Percentiles rank a stretch among this genome's conserved stretches.
These are phyloP conservation scores for Microcebus jonahi DNA, from an alignment of 2,113 vertebrate genomes.

Conservation along the genomic window DNA sequence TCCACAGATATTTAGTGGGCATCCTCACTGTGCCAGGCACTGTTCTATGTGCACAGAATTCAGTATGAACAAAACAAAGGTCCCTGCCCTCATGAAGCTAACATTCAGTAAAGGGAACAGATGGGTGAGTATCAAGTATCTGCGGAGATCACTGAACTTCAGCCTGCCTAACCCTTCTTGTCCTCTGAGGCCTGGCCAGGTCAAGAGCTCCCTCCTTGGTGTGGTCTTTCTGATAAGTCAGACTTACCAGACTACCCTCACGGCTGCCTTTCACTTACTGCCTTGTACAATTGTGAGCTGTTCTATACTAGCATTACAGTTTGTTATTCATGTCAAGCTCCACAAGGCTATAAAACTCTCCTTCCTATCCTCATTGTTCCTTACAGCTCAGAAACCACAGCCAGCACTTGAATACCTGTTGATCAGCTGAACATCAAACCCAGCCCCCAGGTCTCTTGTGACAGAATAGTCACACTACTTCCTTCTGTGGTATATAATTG, in stretches of 20 bases:
- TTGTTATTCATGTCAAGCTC: slow-evolving; percentile 6
- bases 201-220: background rate
- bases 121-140: background rate
- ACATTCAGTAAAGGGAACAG: background rate
- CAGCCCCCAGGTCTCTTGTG: background rate
- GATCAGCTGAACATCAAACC: background rate
- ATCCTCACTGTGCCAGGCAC: background rate
- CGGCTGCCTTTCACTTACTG: background rate
- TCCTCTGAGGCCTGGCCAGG: background rate
- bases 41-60: background rate
- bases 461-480: background rate
- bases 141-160: background rate
- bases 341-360: background rate
- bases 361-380: background rate
- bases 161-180: background rate
- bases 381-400: background rate
- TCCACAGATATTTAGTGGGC: background rate
- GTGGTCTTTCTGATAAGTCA: background rate
- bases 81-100: background rate
- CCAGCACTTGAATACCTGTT: background rate
- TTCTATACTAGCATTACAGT: background rate
- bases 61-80: background rate
- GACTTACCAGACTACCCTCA: background rate
- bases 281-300: background rate
- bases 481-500: background rate